phyloP scores from a whole-genome alignment of 2,888 invertebrate species.

The Hyalella azteca region DNA sequence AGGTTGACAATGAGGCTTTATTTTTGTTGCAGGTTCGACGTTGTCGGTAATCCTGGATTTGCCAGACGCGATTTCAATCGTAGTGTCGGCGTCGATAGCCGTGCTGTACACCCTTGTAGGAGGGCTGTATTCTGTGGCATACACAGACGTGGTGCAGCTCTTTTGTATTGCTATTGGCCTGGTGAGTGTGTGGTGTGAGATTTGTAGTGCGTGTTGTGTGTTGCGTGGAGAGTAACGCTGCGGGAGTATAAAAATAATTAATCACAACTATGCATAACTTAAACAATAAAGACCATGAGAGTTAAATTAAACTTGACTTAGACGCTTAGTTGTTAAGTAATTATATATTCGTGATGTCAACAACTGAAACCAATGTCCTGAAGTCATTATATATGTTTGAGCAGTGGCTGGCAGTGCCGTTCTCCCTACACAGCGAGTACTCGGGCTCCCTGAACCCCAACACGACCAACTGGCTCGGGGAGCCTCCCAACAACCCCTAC shows the following conservation, averaged over 20 bases:
- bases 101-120: conserved; percentile 73
- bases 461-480: conserved; percentile 68
- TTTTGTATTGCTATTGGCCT: conserved; percentile 73
- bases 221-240: no score
- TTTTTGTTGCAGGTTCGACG: conserved; percentile 67
- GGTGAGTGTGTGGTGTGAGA: conserved; percentile 64
- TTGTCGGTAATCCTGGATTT: conserved; percentile 70
- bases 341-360: no score
- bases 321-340: no score
- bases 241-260: no score
- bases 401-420: conserved; percentile 71
- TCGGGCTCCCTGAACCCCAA: conserved; percentile 64
- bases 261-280: no score
- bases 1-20: no score
- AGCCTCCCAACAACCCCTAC: conserved; percentile 62
- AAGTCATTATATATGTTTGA: no score
- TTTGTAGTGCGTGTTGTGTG: no score
- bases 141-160: conserved; percentile 75
- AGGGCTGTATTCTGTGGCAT: conserved; percentile 74
- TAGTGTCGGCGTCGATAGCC: conserved; percentile 70
- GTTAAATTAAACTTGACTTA: no score
- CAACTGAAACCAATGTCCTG: no score
- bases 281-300: no score
- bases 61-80: conserved; percentile 67
- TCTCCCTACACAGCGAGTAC: conserved; percentile 68